Percentiles rank a stretch among this genome's conserved stretches.
These are phyloP conservation scores for Tethea ocularis DNA, from an alignment of 2,888 invertebrate genomes.

Conservation along the genomic window DNA sequence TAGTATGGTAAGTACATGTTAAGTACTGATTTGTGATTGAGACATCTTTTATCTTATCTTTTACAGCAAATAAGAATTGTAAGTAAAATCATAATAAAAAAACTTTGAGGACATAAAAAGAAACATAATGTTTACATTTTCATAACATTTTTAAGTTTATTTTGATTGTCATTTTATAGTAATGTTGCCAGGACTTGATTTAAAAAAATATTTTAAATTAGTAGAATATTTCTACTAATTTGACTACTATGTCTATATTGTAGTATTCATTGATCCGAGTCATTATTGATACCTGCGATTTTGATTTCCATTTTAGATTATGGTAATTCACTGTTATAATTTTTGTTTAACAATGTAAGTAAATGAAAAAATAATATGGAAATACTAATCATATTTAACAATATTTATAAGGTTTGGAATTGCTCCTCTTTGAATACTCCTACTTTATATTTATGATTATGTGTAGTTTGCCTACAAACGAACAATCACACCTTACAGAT, in stretches of 20 bases:
- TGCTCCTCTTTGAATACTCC: no score
- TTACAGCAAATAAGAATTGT: neutral
- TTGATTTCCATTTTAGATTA: no score
- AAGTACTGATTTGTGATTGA: neutral
- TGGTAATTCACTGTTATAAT: no score
- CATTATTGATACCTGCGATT: neutral
- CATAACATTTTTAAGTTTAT: neutral
- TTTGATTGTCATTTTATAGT: neutral
- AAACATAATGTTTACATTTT: neutral
- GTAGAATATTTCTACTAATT: neutral
- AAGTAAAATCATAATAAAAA: neutral
- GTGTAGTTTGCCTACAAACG: no score
- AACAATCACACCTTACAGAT: no score
- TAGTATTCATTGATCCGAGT: neutral
- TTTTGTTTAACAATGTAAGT: no score
- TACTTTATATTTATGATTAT: no score
- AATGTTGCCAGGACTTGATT: neutral
- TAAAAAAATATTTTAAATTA: neutral
- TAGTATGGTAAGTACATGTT: neutral
- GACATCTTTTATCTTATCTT: constrained; percentile 5
- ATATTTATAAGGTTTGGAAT: no score
- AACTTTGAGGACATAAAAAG: neutral
- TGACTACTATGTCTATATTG: neutral
- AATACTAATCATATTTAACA: no score
- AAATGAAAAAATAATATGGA: no score